phyloP scores from a whole-genome alignment of 1,140 invertebrate genomes.

The honey bee (Apis mellifera) region Amel_HAv3.1 CM009932.2:5172501-5173000 shows the following conservation, averaged over 20 bases:
- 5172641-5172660: neutral
- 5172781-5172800: neutral
- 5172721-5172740: neutral
- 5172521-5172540: neutral
- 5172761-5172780: neutral
- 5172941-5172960: no score
- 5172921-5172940: no score
- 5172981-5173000: neutral
- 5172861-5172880: no score
- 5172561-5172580: neutral
- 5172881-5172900: no score
- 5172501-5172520: conserved; percentile 3
- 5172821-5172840: neutral
- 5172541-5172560: neutral
- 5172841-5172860: no score
- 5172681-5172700: neutral
- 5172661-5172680: neutral
- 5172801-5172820: neutral
- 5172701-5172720: neutral
- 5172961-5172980: no score
- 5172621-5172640: neutral
- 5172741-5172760: neutral
- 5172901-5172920: no score
- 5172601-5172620: neutral
- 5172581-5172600: conserved; percentile 1